Conservation (phyloP, 2,113 vertebrate genomes). For the Leptocoma aspasia region DNA sequence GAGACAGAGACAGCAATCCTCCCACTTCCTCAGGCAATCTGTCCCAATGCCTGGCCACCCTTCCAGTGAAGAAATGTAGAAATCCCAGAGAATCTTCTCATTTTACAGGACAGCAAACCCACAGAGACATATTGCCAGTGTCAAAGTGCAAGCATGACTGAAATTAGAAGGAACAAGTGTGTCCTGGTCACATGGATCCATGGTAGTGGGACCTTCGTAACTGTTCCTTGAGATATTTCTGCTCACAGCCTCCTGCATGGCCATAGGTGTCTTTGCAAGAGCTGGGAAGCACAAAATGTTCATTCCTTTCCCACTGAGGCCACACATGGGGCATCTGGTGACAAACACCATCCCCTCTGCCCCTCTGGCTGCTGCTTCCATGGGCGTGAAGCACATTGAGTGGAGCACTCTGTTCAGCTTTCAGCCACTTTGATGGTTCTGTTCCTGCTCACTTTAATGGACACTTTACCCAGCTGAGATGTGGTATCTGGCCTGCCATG, state of each 20-base stretch:
- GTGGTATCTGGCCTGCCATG: background rate
- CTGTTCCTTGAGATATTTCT: background rate
- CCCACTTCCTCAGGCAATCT: background rate
- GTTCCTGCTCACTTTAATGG: background rate
- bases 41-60: background rate
- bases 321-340: fast-evolving
- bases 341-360: background rate
- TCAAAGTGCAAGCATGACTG: background rate
- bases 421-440: background rate
- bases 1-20: background rate
- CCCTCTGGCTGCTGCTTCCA: background rate
- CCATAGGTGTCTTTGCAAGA: background rate
- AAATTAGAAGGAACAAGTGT: background rate
- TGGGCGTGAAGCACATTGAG: fast-evolving
- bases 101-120: background rate
- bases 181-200: background rate
- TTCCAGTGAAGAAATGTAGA: background rate
- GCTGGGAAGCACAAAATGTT: background rate
- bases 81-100: background rate
- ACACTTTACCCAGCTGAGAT: background rate
- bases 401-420: background rate
- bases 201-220: background rate
- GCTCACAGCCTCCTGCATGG: background rate
- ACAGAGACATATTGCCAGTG: background rate
- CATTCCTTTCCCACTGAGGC: background rate